Evolutionary conservation across 2,888 invertebrate species (phyloP).

Genomic region (Hirtodrosophila cameraria): DNA sequence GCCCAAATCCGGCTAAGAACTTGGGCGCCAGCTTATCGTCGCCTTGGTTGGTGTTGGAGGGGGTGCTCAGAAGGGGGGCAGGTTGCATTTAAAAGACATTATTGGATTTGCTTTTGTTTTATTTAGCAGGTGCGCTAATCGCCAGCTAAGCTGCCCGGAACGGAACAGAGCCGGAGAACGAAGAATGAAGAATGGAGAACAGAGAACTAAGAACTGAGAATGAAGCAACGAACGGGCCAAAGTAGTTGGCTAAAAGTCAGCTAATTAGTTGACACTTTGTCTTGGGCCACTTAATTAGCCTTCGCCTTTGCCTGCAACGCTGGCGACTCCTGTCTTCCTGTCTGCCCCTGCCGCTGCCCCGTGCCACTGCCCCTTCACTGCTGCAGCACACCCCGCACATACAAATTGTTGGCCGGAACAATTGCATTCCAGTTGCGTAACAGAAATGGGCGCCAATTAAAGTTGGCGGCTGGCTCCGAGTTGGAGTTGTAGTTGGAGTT

Average conservation of each 20-base stretch:
- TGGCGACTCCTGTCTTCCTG: no score
- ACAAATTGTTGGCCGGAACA: slow-evolving; percentile 74
- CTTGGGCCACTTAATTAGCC: slow-evolving; percentile 75
- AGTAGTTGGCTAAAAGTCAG: slow-evolving; percentile 65
- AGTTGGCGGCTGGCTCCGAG: slow-evolving; percentile 56
- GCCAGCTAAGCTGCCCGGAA: slow-evolving; percentile 64
- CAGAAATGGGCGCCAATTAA: slow-evolving; percentile 78
- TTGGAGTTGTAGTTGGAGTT: no score
- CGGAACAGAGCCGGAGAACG: no score
- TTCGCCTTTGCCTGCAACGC: no score
- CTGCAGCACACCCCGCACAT: slow-evolving; percentile 70
- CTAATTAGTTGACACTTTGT: slow-evolving; percentile 78
- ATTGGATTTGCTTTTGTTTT: slow-evolving; percentile 53
- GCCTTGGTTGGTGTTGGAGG: not conserved
- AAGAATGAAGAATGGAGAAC: no score
- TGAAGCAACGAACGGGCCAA: no score
- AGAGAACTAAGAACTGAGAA: no score
- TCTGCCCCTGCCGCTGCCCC: slow-evolving; percentile 6
- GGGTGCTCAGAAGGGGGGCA: not conserved
- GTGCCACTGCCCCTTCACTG: slow-evolving; percentile 23
- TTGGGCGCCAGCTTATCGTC: slow-evolving; percentile 61
- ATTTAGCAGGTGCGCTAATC: slow-evolving; percentile 72
- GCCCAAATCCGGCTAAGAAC: slow-evolving; percentile 63
- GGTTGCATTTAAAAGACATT: slow-evolving; percentile 61
- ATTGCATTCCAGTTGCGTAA: slow-evolving; percentile 78